These are phyloP conservation scores for Oncorhynchus gorbuscha DNA, from an alignment of 2,113 vertebrate species.

Conservation along the genomic window DNA sequence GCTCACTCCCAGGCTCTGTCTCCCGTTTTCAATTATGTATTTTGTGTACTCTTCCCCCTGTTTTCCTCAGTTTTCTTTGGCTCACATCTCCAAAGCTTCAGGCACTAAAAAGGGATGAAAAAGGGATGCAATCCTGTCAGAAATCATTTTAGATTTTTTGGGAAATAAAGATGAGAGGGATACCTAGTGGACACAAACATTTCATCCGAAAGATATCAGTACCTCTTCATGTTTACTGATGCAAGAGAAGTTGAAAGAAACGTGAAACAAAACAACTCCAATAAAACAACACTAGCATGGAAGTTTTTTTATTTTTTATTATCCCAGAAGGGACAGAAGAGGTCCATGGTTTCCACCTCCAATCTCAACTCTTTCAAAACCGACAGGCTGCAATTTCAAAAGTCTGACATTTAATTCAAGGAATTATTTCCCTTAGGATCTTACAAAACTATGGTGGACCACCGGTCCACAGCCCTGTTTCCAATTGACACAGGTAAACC, in stretches of 20 bases:
- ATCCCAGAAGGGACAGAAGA: background rate
- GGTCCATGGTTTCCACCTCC: conserved; percentile 4
- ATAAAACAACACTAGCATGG: background rate
- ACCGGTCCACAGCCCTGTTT: background rate
- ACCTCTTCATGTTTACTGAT: conserved; percentile 33
- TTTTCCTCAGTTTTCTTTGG: conserved; percentile 17
- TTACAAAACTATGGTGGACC: background rate
- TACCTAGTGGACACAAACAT: conserved; percentile 12
- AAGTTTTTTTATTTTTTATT: no score
- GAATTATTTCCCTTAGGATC: conserved; percentile 8
- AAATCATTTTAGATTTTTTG: conserved; percentile 21
- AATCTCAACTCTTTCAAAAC: background rate
- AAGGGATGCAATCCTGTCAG: conserved; percentile 23
- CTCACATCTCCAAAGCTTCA: conserved; percentile 6
- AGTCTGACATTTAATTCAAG: background rate
- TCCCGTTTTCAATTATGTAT: conserved; percentile 16
- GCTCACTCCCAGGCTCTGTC: conserved; percentile 16
- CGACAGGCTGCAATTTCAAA: no score
- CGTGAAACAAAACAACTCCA: conserved; percentile 2
- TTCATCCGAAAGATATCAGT: conserved; percentile 12
- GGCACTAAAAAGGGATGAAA: conserved; percentile 8
- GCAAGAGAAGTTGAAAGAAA: conserved; percentile 33
- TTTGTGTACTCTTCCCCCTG: conserved; percentile 1
- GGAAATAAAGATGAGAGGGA: conserved; percentile 6
- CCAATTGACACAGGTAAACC: conserved; percentile 2